Percentiles rank a stretch among this genome's conserved stretches.
phyloP scores from a whole-genome alignment of 37 sponge, comb jelly and placozoan species.

The Chondrilla cf. caribensis region DNA sequence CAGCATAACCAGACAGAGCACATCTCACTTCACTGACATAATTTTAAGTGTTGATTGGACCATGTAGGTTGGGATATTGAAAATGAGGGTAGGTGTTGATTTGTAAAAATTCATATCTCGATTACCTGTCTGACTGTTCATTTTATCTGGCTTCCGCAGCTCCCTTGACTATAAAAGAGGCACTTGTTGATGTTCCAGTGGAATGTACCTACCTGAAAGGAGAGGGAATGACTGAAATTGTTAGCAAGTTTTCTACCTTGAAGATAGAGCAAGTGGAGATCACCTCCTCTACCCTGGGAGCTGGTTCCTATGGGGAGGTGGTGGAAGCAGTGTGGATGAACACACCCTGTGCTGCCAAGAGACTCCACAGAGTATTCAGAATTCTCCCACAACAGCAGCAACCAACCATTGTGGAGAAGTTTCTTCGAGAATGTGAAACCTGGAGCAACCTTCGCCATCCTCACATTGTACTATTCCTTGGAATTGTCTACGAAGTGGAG shows the following conservation, averaged over 20 bases:
- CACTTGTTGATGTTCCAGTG: not conserved
- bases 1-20: no score
- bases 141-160: not conserved
- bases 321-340: not conserved
- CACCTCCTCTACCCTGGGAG: not conserved
- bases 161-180: not conserved
- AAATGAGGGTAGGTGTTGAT: no score
- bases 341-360: conserved; percentile 18
- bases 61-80: no score
- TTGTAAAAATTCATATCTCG: not conserved
- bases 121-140: not conserved
- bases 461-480: conserved; percentile 13
- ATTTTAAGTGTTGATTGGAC: no score
- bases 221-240: not conserved
- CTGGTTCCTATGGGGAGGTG: conserved; percentile 18
- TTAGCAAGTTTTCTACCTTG: not conserved
- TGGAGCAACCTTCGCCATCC: conserved; percentile 21
- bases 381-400: not conserved
- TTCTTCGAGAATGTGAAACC: not conserved
- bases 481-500: not conserved
- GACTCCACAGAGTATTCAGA: conserved; percentile 13
- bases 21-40: no score
- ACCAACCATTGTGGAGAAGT: not conserved
- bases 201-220: not conserved
- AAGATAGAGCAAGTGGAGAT: not conserved